phyloP scores from a whole-genome alignment of 2,113 vertebrate species.

The Laticauda laticaudata region DNA sequence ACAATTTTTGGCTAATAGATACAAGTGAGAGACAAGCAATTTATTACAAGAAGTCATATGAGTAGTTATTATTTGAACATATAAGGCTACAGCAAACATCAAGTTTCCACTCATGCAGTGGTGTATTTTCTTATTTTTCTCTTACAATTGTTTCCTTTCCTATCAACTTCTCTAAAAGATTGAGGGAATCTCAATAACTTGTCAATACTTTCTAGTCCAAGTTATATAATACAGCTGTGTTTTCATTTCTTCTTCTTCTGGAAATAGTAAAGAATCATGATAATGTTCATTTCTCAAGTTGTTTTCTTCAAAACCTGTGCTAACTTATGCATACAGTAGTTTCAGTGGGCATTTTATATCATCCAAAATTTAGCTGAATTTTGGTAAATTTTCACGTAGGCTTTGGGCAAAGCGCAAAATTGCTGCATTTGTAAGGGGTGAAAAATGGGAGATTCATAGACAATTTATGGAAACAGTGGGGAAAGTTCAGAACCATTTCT shows the following conservation, averaged over 20 bases:
- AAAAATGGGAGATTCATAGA: not conserved
- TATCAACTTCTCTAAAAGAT: not conserved
- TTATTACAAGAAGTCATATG: conserved; percentile 1
- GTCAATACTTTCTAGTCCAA: not conserved
- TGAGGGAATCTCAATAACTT: not conserved
- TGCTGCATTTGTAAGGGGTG: not conserved
- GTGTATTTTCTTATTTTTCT: not conserved
- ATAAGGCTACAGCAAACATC: not conserved
- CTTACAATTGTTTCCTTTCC: not conserved
- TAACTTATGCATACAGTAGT: not conserved
- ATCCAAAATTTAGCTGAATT: not conserved
- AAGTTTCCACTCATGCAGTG: not conserved
- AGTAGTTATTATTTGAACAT: conserved; percentile 20
- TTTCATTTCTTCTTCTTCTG: not conserved
- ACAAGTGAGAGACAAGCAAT: conserved; percentile 18
- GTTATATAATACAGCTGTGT: not conserved
- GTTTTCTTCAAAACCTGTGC: not conserved
- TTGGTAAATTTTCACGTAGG: not conserved
- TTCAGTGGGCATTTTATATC: not conserved
- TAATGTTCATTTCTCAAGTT: not conserved
- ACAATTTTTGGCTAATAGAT: not conserved
- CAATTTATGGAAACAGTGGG: not conserved
- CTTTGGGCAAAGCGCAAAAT: not conserved
- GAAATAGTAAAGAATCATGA: not conserved
- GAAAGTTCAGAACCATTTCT: not conserved